phyloP scores from a whole-genome alignment of 92 coral and sea anemone species.

The Hydrozoanthus gracilis region DNA sequence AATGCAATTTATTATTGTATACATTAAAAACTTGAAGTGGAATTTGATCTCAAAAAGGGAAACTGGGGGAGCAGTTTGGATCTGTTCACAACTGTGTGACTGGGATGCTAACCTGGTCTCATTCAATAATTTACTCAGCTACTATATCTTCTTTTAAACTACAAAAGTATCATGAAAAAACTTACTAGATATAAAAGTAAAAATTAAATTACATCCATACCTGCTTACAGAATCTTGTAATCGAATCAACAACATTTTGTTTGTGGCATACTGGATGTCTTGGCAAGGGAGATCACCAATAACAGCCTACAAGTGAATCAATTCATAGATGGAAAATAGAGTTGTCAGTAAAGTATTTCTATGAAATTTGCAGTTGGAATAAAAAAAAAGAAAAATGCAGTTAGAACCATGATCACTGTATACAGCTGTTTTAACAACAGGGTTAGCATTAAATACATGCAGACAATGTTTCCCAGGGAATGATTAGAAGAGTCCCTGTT shows the following conservation, averaged over 20 bases:
- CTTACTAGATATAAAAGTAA: not conserved
- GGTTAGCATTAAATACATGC: too few species aligned
- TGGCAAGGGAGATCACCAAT: slow-evolving; percentile 25
- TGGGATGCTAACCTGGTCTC: too few species aligned
- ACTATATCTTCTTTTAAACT: too few species aligned
- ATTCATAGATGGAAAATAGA: not conserved
- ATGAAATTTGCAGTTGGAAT: too few species aligned
- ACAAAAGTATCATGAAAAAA: too few species aligned
- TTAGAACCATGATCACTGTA: too few species aligned
- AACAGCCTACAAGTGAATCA: not conserved
- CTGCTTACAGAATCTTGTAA: slow-evolving; percentile 13
- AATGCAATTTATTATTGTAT: not conserved
- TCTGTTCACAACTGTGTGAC: too few species aligned
- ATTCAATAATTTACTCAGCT: too few species aligned
- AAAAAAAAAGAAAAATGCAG: too few species aligned
- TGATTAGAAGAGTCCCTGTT: too few species aligned
- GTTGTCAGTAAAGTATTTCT: not conserved
- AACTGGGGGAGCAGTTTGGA: not conserved
- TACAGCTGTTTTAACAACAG: too few species aligned
- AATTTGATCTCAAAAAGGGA: not conserved
- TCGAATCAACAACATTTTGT: slow-evolving; percentile 10
- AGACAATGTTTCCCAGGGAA: too few species aligned
- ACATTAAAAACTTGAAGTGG: not conserved
- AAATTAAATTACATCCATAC: not conserved
- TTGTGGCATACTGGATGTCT: slow-evolving; percentile 32